Conservation (phyloP, 2,113 vertebrate species). For the Oxygymnocypris stewartii region DNA sequence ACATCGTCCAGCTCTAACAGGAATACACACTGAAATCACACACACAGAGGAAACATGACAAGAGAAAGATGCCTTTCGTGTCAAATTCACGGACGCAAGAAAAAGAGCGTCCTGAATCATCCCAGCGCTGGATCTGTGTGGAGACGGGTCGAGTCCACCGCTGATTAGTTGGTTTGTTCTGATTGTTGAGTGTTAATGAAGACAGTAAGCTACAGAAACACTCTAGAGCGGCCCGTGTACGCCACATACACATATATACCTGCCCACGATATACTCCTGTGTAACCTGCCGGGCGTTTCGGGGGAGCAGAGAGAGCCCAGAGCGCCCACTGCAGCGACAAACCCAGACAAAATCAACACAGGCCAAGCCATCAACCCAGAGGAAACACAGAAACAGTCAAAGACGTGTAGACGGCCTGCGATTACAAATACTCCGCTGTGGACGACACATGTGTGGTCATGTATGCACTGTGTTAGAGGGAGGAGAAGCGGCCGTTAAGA, state of each 20-base stretch:
- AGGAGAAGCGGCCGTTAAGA: neutral
- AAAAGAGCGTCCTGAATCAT: conserved; percentile 59
- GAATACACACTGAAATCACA: neutral
- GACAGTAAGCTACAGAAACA: conserved; percentile 23
- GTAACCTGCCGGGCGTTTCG: conserved; percentile 88
- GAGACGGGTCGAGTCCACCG: conserved; percentile 35
- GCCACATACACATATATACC: conserved; percentile 74
- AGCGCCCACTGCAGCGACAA: conserved; percentile 81
- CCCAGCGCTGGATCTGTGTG: conserved; percentile 50
- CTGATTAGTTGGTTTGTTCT: conserved; percentile 24
- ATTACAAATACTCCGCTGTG: too few species aligned
- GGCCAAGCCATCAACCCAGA: conserved; percentile 13
- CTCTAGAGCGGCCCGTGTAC: neutral
- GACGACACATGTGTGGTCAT: neutral
- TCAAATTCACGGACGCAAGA: conserved; percentile 33
- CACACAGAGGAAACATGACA: neutral
- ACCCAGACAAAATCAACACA: conserved; percentile 26
- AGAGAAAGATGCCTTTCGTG: conserved; percentile 56
- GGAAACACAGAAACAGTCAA: neutral
- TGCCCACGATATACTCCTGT: conserved; percentile 99
- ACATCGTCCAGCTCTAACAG: neutral
- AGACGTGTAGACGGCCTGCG: too few species aligned
- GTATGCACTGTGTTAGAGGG: neutral
- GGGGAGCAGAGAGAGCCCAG: conserved; percentile 87
- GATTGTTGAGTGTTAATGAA: conserved; percentile 10